phyloP scores from a whole-genome alignment of 1,140 invertebrate species.

The Daktulosphaira vitifoliae region DNA sequence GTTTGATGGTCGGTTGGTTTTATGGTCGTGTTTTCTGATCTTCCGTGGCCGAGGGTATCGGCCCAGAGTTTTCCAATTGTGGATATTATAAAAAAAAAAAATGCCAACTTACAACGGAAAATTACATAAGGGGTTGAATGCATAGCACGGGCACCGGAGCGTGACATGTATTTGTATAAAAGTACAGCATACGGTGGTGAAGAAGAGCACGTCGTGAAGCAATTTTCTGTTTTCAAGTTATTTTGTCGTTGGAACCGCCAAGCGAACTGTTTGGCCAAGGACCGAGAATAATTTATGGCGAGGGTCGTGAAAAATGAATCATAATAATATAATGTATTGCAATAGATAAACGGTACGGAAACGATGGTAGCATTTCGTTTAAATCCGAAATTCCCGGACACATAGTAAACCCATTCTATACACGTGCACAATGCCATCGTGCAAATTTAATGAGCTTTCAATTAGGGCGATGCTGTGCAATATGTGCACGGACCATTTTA shows the following conservation, averaged over 20 bases:
- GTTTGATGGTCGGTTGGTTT: constrained; percentile 30
- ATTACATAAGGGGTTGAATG: constrained; percentile 2
- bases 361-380: not conserved
- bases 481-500: too few relatives aligned
- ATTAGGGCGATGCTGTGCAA: not conserved
- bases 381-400: not conserved
- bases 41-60: not conserved
- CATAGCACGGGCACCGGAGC: not conserved
- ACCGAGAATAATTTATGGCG: not conserved
- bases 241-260: not conserved
- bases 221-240: not conserved
- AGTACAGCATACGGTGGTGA: not conserved
- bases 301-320: constrained; percentile 21
- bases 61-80: not conserved
- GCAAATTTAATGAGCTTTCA: constrained; percentile 20
- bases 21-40: constrained; percentile 17
- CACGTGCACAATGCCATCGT: not conserved
- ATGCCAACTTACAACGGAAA: not conserved
- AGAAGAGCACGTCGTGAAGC: not conserved
- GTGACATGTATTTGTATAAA: too few relatives aligned
- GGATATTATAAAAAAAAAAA: not conserved
- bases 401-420: not conserved
- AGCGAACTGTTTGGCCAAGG: not conserved
- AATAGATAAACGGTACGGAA: not conserved
- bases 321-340: not conserved